Conservation (phyloP, 2,797 vertebrate species). For the Gymnopithys bicolor region DNA sequence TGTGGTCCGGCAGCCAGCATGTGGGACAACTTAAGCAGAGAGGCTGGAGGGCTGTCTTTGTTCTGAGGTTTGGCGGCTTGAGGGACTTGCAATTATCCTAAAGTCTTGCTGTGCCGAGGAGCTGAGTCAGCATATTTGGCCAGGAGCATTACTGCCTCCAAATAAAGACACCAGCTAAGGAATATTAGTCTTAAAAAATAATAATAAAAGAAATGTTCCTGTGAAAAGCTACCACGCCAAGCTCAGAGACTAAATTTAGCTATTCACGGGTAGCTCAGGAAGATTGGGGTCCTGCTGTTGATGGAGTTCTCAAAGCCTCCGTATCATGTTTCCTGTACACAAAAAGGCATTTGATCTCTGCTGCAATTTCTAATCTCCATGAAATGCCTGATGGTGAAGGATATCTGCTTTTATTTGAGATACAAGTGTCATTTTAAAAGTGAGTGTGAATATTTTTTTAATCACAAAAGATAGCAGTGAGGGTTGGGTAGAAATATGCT, state of each 20-base stretch:
- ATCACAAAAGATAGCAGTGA: not conserved
- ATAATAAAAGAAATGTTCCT: not conserved
- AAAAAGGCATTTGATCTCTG: constrained; percentile 1
- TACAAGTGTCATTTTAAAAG: not conserved
- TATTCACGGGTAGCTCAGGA: not conserved
- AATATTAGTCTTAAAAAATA: not conserved
- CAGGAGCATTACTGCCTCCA: not conserved
- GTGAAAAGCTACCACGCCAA: not conserved
- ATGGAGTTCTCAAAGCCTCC: not conserved
- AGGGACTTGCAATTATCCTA: not conserved
- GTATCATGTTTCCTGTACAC: not conserved
- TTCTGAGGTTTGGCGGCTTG: not conserved
- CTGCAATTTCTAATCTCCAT: not conserved
- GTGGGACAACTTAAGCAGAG: not conserved
- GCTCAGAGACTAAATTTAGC: constrained; percentile 25
- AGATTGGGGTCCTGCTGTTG: not conserved
- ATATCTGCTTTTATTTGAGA: not conserved
- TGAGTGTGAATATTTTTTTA: not conserved
- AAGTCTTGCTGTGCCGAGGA: not conserved
- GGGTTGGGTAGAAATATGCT: not conserved
- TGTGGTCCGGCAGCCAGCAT: accelerated
- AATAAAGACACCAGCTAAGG: not conserved
- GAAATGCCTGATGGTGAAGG: not conserved
- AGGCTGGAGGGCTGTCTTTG: constrained; percentile 34
- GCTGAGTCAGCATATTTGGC: not conserved